These are phyloP conservation scores for Galendromus occidentalis DNA, from an alignment of 1,140 invertebrate genomes.

Conservation along the genomic window DNA sequence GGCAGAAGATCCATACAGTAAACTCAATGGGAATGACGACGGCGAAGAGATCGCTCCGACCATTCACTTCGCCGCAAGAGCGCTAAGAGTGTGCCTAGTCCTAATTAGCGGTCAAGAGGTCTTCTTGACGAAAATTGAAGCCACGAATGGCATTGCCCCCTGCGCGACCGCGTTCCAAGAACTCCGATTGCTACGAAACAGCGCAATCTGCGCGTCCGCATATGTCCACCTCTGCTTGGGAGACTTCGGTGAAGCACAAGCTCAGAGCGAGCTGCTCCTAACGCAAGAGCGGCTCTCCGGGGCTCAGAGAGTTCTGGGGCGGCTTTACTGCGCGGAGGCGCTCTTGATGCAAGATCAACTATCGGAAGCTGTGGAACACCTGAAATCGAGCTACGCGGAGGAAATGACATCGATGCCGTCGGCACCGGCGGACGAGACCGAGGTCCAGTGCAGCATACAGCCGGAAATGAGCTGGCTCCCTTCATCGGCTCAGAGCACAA, in stretches of 20 bases:
- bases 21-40: neutral
- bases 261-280: conserved; percentile 47
- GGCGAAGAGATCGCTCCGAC: neutral
- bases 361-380: conserved; percentile 56
- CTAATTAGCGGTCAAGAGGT: neutral
- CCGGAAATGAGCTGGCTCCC: conserved; percentile 1
- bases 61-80: neutral
- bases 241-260: conserved; percentile 57
- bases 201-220: conserved; percentile 37
- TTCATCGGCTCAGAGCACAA: conserved; percentile 26
- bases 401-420: conserved; percentile 34
- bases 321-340: conserved; percentile 72
- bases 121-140: neutral
- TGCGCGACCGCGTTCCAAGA: neutral
- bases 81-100: neutral
- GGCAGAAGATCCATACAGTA: neutral
- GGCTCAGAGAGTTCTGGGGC: conserved; percentile 53
- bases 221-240: conserved; percentile 65
- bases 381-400: conserved; percentile 53
- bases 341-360: conserved; percentile 62
- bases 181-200: neutral
- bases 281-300: conserved; percentile 41
- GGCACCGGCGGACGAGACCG: conserved; percentile 21
- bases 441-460: conserved; percentile 7
- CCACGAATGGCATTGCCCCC: neutral